Conservation (phyloP, 1,140 invertebrate species). For the Platorchestia sp. region DNA sequence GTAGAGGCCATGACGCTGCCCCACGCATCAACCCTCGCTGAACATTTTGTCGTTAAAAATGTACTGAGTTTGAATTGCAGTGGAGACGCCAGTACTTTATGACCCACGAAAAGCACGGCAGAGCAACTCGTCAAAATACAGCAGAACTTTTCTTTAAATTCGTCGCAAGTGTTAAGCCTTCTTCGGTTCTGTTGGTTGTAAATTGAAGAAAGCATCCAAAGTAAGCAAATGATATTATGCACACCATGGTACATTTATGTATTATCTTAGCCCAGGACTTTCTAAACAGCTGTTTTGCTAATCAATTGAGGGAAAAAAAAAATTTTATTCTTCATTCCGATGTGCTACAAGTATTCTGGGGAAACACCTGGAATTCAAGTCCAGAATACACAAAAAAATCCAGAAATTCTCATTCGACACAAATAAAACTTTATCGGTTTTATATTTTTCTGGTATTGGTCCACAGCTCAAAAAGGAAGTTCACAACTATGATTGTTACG, state of each 20-base stretch:
- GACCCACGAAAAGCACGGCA: neutral
- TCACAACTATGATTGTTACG: too few species aligned
- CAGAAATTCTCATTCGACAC: neutral
- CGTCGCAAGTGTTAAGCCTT: neutral
- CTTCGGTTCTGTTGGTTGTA: neutral
- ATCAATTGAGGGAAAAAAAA: neutral
- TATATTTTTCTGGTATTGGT: too few species aligned
- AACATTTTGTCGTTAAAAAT: constrained; percentile 10
- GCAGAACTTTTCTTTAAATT: neutral
- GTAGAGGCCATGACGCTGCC: neutral
- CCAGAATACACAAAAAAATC: neutral
- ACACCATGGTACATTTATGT: neutral
- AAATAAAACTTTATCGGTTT: neutral
- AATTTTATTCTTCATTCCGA: too few species aligned
- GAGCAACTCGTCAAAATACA: neutral
- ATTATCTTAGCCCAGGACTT: too few species aligned
- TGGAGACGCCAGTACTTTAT: neutral
- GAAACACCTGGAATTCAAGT: neutral
- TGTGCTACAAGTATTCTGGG: neutral
- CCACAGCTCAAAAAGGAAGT: too few species aligned
- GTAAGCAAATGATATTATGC: neutral
- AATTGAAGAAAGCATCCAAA: neutral
- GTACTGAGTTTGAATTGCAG: constrained; percentile 7
- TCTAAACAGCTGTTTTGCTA: neutral
- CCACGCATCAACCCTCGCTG: neutral